These are phyloP conservation scores for Dorcus parallelipipedus DNA, from an alignment of 2,888 invertebrate species.

Conservation along the genomic window DNA sequence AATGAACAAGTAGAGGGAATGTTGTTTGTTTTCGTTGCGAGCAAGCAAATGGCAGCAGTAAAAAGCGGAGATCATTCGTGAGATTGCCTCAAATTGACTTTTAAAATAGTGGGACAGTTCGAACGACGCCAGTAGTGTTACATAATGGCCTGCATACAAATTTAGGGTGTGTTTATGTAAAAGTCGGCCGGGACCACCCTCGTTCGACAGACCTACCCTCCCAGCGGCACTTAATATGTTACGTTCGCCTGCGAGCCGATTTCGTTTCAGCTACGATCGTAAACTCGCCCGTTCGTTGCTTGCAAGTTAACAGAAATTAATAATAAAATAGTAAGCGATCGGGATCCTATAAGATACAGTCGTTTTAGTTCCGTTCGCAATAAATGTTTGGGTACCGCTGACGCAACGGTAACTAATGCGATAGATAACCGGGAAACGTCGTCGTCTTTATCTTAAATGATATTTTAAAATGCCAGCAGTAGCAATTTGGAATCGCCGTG, in stretches of 20 bases:
- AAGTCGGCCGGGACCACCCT: slow-evolving; percentile 31
- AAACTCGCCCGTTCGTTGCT: no score
- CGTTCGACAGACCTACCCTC: slow-evolving; percentile 18
- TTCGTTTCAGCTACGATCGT: neutral
- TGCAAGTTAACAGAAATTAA: neutral
- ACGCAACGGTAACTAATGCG: neutral
- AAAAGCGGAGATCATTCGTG: slow-evolving; percentile 13
- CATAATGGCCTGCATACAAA: slow-evolving; percentile 28
- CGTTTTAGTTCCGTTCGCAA: neutral
- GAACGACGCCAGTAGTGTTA: slow-evolving; percentile 26
- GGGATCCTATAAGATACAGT: no score
- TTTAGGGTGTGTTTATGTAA: slow-evolving; percentile 29
- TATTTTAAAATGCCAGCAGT: neutral
- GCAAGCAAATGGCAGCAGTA: neutral
- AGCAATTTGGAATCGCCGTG: neutral
- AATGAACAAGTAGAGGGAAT: neutral
- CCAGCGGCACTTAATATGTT: slow-evolving; percentile 2
- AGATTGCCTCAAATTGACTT: slow-evolving; percentile 24
- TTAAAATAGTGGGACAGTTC: slow-evolving; percentile 25
- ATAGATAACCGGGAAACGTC: neutral
- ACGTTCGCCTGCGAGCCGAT: neutral
- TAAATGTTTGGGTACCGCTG: neutral
- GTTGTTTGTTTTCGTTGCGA: neutral
- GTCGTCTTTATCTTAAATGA: slow-evolving; percentile 1
- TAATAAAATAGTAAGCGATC: neutral